phyloP scores from a whole-genome alignment of 2,797 vertebrate genomes.

The Nothura maculosa region DNA sequence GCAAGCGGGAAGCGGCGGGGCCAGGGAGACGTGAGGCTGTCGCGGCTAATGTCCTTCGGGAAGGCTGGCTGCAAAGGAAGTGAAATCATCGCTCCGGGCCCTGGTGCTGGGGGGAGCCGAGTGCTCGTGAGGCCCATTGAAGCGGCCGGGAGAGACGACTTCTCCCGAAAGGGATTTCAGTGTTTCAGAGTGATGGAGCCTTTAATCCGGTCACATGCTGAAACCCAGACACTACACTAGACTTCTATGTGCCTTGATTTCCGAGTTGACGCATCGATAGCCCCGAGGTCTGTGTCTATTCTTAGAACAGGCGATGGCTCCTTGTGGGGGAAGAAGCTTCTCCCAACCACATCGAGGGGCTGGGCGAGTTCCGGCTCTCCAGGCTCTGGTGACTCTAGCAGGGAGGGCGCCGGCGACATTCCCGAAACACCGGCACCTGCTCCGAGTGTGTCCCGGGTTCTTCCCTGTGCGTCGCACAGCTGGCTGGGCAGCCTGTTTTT shows the following conservation, averaged over 20 bases:
- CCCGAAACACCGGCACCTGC: neutral
- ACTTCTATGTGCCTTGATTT: neutral
- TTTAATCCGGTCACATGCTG: neutral
- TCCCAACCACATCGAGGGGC: neutral
- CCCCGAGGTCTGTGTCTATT: neutral
- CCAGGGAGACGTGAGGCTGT: accelerated
- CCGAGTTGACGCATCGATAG: neutral
- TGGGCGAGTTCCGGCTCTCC: neutral
- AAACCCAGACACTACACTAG: neutral
- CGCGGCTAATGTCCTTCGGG: neutral
- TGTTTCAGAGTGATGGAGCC: neutral
- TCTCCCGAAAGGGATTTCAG: neutral
- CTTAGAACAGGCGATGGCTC: neutral
- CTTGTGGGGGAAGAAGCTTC: neutral
- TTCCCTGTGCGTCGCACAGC: accelerated
- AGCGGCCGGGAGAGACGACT: neutral
- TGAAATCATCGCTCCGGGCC: neutral
- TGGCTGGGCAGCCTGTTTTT: neutral
- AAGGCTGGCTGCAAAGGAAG: neutral
- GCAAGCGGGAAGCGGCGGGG: neutral
- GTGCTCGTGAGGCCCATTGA: neutral
- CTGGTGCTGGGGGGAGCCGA: neutral
- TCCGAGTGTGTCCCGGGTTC: neutral
- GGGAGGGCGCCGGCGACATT: neutral
- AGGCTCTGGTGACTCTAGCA: neutral